These are phyloP conservation scores for Hybos culiciformis DNA, from an alignment of 2,888 invertebrate genomes.

Conservation along the genomic window DNA sequence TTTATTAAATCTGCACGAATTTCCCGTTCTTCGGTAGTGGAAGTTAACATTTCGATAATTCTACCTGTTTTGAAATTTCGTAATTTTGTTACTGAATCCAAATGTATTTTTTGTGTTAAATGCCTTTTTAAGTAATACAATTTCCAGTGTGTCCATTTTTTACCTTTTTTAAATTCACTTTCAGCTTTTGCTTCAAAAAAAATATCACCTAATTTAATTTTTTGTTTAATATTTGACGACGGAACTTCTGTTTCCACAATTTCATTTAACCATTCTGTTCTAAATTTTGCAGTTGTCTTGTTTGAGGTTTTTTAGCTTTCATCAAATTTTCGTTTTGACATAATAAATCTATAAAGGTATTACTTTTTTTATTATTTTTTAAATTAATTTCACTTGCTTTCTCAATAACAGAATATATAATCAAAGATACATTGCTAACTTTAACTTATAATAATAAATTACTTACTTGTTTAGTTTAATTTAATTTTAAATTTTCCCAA, in stretches of 20 bases:
- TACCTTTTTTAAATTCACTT: neutral
- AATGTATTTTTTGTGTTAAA: slow-evolving; percentile 4
- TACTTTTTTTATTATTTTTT: neutral
- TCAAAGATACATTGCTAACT: too few species aligned
- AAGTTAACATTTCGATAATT: slow-evolving; percentile 3
- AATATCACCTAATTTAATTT: slow-evolving; percentile 5
- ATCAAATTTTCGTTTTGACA: slow-evolving; percentile 4
- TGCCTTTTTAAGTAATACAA: neutral
- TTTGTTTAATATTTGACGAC: neutral
- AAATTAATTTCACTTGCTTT: neutral
- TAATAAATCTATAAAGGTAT: neutral
- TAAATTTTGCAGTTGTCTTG: slow-evolving; percentile 4
- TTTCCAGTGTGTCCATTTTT: neutral
- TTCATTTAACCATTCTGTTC: slow-evolving; percentile 6
- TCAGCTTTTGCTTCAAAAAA: slow-evolving; percentile 4
- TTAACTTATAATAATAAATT: too few species aligned
- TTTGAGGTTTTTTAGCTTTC: slow-evolving; percentile 1
- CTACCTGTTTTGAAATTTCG: slow-evolving; percentile 1
- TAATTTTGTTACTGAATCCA: slow-evolving; percentile 4
- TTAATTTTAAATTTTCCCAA: too few species aligned
- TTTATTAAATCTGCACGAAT: slow-evolving; percentile 2
- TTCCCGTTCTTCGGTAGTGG: slow-evolving; percentile 1
- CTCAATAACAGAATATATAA: too few species aligned
- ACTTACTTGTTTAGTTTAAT: too few species aligned
- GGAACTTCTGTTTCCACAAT: slow-evolving; percentile 1